phyloP scores from a whole-genome alignment of 2,888 invertebrate genomes.

The Atherix ibis region DNA sequence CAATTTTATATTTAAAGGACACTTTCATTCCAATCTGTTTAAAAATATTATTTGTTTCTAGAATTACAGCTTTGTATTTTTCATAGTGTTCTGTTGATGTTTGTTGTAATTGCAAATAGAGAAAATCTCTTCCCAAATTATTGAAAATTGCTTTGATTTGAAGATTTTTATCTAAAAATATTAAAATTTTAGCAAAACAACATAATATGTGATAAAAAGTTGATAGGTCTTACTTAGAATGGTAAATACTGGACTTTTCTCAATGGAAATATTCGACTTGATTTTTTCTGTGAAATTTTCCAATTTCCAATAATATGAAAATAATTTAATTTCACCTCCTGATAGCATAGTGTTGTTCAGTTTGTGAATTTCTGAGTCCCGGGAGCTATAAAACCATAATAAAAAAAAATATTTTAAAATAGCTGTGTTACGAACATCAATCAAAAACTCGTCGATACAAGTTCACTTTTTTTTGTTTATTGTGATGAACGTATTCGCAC shows the following conservation, averaged over 20 bases:
- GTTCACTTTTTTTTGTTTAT: too few species aligned
- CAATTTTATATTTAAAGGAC: slow-evolving; percentile 26
- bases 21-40: slow-evolving; percentile 21
- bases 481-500: too few species aligned
- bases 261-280: slow-evolving; percentile 14
- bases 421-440: too few species aligned
- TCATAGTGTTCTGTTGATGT: slow-evolving; percentile 14
- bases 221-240: slow-evolving; percentile 8
- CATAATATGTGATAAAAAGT: too few species aligned
- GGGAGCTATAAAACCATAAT: too few species aligned
- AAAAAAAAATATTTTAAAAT: too few species aligned
- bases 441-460: too few species aligned
- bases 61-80: slow-evolving; percentile 18
- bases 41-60: slow-evolving; percentile 27
- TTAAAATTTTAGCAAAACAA: too few species aligned
- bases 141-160: slow-evolving; percentile 26
- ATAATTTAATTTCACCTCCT: slow-evolving; percentile 21
- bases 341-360: slow-evolving; percentile 12
- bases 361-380: slow-evolving; percentile 11
- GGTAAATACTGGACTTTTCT: slow-evolving; percentile 26
- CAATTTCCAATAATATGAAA: slow-evolving; percentile 31
- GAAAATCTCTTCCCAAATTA: slow-evolving; percentile 29
- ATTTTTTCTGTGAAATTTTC: slow-evolving; percentile 26
- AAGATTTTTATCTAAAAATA: slow-evolving; percentile 23
- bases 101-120: slow-evolving; percentile 22